Conservation (phyloP, 2,888 invertebrate species). For the Epirrhoe tristata region DNA sequence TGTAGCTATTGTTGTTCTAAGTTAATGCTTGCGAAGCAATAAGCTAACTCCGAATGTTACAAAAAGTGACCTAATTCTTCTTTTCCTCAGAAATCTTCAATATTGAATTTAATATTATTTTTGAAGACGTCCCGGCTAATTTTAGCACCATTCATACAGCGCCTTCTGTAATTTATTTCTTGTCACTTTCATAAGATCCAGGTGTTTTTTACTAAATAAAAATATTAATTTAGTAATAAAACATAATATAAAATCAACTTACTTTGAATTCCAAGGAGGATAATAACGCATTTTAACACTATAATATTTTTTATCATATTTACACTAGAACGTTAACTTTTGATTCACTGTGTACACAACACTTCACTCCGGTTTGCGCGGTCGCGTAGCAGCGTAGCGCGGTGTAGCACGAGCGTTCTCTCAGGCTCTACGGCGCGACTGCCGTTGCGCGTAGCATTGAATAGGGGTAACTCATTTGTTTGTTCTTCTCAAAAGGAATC, state of each 20-base stretch:
- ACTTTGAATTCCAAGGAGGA: slow-evolving; percentile 58
- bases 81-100: neutral
- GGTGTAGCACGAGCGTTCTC: slow-evolving; percentile 50
- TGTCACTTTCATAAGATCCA: neutral
- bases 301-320: slow-evolving; percentile 54
- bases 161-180: neutral
- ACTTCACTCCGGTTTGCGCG: slow-evolving; percentile 28
- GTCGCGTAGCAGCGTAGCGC: slow-evolving; percentile 39
- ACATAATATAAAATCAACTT: slow-evolving; percentile 40
- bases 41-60: neutral
- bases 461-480: slow-evolving; percentile 62
- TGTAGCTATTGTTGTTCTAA: neutral
- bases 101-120: too few relatives aligned
- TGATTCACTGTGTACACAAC: slow-evolving; percentile 40
- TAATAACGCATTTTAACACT: slow-evolving; percentile 51
- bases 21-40: neutral
- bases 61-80: neutral
- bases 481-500: slow-evolving; percentile 61
- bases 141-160: neutral
- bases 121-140: neutral
- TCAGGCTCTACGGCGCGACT: slow-evolving; percentile 55
- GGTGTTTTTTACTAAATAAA: neutral
- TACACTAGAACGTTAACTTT: slow-evolving; percentile 46
- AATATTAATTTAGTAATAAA: neutral
- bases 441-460: slow-evolving; percentile 52